Evolutionary conservation across 2,888 invertebrate genomes (phyloP).

Genomic region (Branchipolynoe longqiensis): DNA sequence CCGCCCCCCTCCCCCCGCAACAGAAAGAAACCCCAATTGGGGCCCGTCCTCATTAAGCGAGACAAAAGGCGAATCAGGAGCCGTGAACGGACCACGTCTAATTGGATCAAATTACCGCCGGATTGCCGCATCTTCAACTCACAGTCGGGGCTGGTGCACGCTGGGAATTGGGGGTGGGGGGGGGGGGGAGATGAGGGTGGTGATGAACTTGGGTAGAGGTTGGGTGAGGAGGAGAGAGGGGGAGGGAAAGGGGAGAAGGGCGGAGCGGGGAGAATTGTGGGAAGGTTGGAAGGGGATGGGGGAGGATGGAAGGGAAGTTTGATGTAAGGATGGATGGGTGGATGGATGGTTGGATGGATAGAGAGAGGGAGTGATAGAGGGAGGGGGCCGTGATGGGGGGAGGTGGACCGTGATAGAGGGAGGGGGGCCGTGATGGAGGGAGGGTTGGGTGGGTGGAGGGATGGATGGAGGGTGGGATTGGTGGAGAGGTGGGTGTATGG

Average conservation of each 20-base stretch:
- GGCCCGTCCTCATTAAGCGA: conserved; percentile 33
- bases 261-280: background rate
- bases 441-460: too few species aligned
- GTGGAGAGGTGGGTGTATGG: too few species aligned
- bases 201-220: background rate
- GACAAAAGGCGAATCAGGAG: conserved; percentile 53
- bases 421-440: too few species aligned
- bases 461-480: too few species aligned
- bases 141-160: background rate
- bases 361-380: too few species aligned
- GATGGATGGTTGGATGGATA: too few species aligned
- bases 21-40: conserved; percentile 34
- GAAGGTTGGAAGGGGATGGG: background rate
- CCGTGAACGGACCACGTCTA: conserved; percentile 14
- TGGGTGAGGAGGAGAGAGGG: background rate
- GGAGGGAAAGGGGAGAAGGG: background rate
- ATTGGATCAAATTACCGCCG: conserved; percentile 54
- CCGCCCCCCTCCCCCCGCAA: too few species aligned
- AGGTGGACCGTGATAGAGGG: too few species aligned
- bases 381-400: too few species aligned
- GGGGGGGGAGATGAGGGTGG: background rate
- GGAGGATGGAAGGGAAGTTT: too few species aligned
- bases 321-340: too few species aligned
- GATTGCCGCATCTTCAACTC: conserved; percentile 52
- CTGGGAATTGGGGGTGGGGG: background rate